Evolutionary conservation across 2,888 invertebrate genomes (phyloP), one percentile per base, ranked within the genome.

Genomic region (Watsonalla cultraria): DNA sequence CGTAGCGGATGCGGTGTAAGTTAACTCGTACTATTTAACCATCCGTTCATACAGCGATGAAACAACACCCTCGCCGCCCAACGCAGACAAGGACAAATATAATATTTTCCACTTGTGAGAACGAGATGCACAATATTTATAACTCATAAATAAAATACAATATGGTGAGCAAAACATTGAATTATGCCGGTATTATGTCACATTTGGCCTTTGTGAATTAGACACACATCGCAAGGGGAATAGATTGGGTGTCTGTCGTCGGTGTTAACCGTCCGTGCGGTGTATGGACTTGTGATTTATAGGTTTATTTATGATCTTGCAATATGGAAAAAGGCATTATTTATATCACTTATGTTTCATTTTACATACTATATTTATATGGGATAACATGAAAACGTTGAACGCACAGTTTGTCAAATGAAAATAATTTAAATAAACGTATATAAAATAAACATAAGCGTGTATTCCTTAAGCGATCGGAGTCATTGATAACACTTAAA

Each of bases 101-200:
- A 80, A 62, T 24, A 53, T 53, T 46, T 47, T 54, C 45, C 48
- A 54, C 56, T 53, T 51, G 67, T 56, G 63, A 62, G 66, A 84
- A 71, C 78, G 79, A 71, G 85, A 79, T 58, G 62, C 58, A 65
- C 46, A 53, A 76, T 66, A 79, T 68, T n/a, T 81, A 90, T 90
- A 86, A 89, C 89, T 90, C 90, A 91, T 91, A 91, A 91, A 91
- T 91, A 91, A 91, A 91, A 86, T 87, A 90, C 90, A 91, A 91
- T 91, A 91, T 91, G 91, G 91, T 91, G 91, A 90, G 90, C 91
- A 91, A 90, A 91, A 91, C 90, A 91, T 90, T 90, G 90, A 89
- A 90, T 90, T 90, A 90, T 90, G 88, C 84, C 67, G 86, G 88
- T 89, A 90, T 90, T 90, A 90, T 89, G 90, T 90, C 90, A 90